phyloP scores from a whole-genome alignment of 1,140 invertebrate species.

The Olivierus martensii region DNA sequence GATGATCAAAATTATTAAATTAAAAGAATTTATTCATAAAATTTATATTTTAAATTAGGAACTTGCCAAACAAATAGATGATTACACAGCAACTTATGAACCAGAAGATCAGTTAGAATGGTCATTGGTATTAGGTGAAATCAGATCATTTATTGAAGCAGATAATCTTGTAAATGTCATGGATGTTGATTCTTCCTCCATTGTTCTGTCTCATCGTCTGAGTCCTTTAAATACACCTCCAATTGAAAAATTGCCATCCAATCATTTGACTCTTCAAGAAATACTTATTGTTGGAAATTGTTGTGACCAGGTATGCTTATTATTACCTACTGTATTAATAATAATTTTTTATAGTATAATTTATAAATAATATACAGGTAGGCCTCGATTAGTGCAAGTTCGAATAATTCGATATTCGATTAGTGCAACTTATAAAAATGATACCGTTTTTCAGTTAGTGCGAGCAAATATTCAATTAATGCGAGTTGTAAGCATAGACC shows the following conservation, averaged over 20 bases:
- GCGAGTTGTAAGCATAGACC: too few relatives aligned
- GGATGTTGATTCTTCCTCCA: conserved; percentile 43
- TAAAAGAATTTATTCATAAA: too few relatives aligned
- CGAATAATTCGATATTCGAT: too few relatives aligned
- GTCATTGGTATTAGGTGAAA: conserved; percentile 86
- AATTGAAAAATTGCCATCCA: conserved; percentile 63
- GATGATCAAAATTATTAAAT: too few relatives aligned
- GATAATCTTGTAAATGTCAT: conserved; percentile 76
- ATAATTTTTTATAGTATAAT: not conserved
- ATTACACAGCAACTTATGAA: conserved; percentile 88
- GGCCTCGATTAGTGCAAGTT: too few relatives aligned
- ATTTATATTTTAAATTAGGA: conserved; percentile 37
- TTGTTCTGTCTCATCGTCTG: conserved; percentile 41
- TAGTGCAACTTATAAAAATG: too few relatives aligned
- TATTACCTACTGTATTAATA: not conserved
- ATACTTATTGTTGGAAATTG: conserved; percentile 89
- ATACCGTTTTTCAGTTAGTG: too few relatives aligned
- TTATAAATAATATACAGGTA: too few relatives aligned
- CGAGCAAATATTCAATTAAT: too few relatives aligned
- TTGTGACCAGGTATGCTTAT: conserved; percentile 53
- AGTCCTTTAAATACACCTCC: conserved; percentile 72
- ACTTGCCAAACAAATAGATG: conserved; percentile 62
- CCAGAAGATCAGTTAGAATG: conserved; percentile 94
- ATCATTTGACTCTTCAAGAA: conserved; percentile 67
- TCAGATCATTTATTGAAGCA: conserved; percentile 85